phyloP scores from a whole-genome alignment of 2,888 invertebrate genomes.

The Drosophila yooni region DNA sequence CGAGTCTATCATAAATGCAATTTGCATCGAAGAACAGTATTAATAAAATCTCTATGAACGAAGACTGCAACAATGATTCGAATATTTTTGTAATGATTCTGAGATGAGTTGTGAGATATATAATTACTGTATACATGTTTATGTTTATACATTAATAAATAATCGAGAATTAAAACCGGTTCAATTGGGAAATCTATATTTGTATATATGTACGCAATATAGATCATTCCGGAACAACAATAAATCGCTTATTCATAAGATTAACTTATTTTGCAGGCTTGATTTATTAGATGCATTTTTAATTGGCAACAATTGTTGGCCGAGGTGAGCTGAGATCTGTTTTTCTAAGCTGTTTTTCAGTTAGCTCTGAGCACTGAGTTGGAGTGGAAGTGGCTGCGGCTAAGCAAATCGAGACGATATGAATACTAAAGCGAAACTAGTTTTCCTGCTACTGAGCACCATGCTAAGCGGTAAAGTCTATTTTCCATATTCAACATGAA shows the following conservation, averaged over 20 bases:
- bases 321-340: neutral
- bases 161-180: neutral
- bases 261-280: neutral
- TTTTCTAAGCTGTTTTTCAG: conserved; percentile 19
- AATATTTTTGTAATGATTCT: neutral
- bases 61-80: neutral
- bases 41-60: neutral
- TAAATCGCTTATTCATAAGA: neutral
- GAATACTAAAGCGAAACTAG: conserved; percentile 39
- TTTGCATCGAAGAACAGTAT: too few relatives aligned
- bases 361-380: conserved; percentile 26
- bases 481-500: neutral
- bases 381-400: conserved; percentile 21
- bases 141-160: too few relatives aligned
- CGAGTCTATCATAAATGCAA: neutral
- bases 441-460: conserved; percentile 29
- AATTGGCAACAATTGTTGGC: neutral
- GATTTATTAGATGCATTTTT: neutral
- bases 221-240: neutral
- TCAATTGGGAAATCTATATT: neutral
- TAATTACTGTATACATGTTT: too few relatives aligned
- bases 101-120: neutral
- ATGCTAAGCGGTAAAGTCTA: conserved; percentile 38
- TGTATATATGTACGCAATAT: neutral
- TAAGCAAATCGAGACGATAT: conserved; percentile 21